These are phyloP conservation scores for Eupithecia insigniata DNA, from an alignment of 2,888 invertebrate species.

Conservation along the genomic window DNA sequence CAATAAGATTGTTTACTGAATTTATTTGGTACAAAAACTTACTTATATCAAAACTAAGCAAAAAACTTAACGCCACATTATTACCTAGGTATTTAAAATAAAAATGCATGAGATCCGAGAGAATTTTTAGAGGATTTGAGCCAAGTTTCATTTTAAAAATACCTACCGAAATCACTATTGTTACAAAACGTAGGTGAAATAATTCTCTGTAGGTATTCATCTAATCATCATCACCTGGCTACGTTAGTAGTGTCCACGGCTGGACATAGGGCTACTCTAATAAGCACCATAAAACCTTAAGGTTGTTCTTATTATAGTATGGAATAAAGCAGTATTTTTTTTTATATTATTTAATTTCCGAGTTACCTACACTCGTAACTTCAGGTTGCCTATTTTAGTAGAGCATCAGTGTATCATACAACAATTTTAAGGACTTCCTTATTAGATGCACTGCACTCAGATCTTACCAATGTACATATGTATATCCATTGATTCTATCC, in stretches of 20 bases:
- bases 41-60: not conserved
- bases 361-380: too few relatives aligned
- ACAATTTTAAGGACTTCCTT: too few relatives aligned
- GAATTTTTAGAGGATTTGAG: slow-evolving; percentile 28
- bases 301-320: too few relatives aligned
- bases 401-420: too few relatives aligned
- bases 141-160: slow-evolving; percentile 33
- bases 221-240: not conserved
- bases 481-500: too few relatives aligned
- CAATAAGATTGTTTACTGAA: not conserved
- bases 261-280: not conserved
- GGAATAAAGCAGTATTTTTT: too few relatives aligned
- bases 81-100: not conserved
- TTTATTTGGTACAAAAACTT: not conserved
- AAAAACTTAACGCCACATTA: not conserved
- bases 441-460: too few relatives aligned
- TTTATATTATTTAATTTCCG: too few relatives aligned
- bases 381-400: not conserved
- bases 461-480: too few relatives aligned
- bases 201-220: not conserved
- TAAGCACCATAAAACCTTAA: not conserved
- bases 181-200: slow-evolving; percentile 10
- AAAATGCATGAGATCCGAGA: not conserved
- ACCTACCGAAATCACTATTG: slow-evolving; percentile 13
- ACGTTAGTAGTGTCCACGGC: not conserved